Base-by-base conservation (phyloP, 2,113 vertebrate genomes). In the Thalassarche chlororhynchos region DNA sequence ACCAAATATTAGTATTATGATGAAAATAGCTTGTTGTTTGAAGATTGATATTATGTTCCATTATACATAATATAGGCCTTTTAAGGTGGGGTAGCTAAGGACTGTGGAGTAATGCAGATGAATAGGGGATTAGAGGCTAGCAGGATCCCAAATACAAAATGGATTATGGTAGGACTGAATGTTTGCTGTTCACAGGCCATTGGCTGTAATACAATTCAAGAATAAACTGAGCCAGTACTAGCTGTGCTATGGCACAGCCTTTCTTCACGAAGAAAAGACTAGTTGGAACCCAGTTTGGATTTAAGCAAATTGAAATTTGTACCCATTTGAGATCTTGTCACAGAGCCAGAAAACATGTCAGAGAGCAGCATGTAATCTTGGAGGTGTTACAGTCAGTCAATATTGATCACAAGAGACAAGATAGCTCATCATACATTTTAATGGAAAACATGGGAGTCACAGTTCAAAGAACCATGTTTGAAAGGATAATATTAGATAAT, bases 271-370 rank as follows among this genome's bases (percentile, higher is more conserved):
- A 60, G 83, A 92, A 68, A 82, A 95, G 55, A 72, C 71, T 80
- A 96, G 69, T 70, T 93, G 64, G 83, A 97, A 97, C 19, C 72
- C 66, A 80, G 57, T 95, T 90, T 84, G 85, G 80, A 84, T 94
- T 97, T 94, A 95, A 96, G 88, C 54, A 89, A 83, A 89, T 58
- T 95, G 77, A 96, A 94, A 93, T 97, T 96, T 97, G 55, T 71
- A 94, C 76, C 38, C 65, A 65, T 74, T 93, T 97, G 61, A 92
- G 86, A 96, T 92, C 82, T 89, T 95, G 85, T 96, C 95, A 96
- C 66, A 93, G 84, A 91, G 94, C 76, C 8, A 89, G 86, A 97
- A 94, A 88, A 93, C 52, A 80, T 26, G 57, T 95, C 76, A 96
- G 75, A 91, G 84, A 95, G 72, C 86, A 85, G 64, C 76, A 94